phyloP scores from a whole-genome alignment of 2,888 invertebrate species.

The Villa cingulata region DNA sequence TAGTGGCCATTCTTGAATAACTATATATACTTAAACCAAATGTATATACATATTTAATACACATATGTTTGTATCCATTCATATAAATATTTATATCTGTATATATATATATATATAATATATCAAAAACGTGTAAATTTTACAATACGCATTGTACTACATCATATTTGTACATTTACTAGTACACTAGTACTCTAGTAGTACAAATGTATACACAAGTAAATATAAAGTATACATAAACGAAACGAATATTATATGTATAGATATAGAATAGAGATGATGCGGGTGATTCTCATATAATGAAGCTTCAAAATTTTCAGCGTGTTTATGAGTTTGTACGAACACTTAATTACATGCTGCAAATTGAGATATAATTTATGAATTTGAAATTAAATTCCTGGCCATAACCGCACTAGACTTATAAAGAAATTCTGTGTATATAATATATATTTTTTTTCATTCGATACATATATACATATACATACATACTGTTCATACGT shows the following conservation, averaged over 20 bases:
- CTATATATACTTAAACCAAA: too few relatives aligned
- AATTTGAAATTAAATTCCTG: conserved; percentile 10
- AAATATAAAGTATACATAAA: too few relatives aligned
- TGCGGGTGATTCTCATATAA: conserved; percentile 6
- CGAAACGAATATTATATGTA: too few relatives aligned
- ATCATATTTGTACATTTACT: too few relatives aligned
- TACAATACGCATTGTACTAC: too few relatives aligned
- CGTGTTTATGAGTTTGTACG: conserved; percentile 1
- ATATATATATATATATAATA: background rate
- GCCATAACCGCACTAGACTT: background rate
- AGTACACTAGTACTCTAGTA: too few relatives aligned
- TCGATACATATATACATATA: too few relatives aligned
- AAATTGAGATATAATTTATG: conserved; percentile 14
- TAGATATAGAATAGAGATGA: background rate
- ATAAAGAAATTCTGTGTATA: background rate
- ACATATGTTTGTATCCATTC: background rate
- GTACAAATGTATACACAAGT: too few relatives aligned
- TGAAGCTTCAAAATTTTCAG: conserved; percentile 6
- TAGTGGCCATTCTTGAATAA: background rate
- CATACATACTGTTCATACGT: too few relatives aligned
- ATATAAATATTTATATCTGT: background rate
- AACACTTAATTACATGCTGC: conserved; percentile 12
- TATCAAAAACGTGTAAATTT: background rate
- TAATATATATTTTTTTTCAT: background rate
- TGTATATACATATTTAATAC: too few relatives aligned